A percentile compares a stretch with the other conserved stretches of the same genome.
Conservation (phyloP, 2,797 vertebrate species). For the Pangasius macronema region DNA sequence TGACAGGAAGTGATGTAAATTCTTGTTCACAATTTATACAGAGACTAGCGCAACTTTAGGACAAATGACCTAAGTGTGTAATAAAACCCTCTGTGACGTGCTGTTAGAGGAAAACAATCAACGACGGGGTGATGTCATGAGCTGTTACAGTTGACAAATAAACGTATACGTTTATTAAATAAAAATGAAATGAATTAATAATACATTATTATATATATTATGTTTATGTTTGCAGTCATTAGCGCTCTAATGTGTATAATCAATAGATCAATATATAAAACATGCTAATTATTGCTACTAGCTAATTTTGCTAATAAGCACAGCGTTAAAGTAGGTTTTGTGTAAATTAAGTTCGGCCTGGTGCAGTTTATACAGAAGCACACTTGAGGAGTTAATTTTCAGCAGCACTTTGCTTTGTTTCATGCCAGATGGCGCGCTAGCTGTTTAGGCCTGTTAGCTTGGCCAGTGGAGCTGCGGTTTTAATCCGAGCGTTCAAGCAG, state of each 20-base stretch:
- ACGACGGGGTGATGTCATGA: too few relatives aligned
- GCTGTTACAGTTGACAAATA: neutral
- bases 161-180: neutral
- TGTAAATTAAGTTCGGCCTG: neutral
- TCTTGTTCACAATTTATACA: neutral
- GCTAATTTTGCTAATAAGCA: neutral
- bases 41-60: neutral
- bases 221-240: neutral
- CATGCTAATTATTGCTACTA: neutral
- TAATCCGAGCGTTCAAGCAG: conserved; percentile 10
- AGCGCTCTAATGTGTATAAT: neutral
- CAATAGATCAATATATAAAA: neutral
- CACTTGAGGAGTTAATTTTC: neutral
- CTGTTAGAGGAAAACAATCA: neutral
- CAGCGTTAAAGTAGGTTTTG: neutral
- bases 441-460: conserved; percentile 30
- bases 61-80: neutral
- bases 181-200: neutral
- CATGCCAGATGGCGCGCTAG: conserved; percentile 7
- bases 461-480: neutral
- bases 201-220: neutral
- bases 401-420: neutral
- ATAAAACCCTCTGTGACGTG: neutral
- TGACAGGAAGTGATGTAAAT: neutral
- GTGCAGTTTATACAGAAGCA: neutral